Conservation (phyloP, 2,888 invertebrate species). For the Polymixis lichenea region DNA sequence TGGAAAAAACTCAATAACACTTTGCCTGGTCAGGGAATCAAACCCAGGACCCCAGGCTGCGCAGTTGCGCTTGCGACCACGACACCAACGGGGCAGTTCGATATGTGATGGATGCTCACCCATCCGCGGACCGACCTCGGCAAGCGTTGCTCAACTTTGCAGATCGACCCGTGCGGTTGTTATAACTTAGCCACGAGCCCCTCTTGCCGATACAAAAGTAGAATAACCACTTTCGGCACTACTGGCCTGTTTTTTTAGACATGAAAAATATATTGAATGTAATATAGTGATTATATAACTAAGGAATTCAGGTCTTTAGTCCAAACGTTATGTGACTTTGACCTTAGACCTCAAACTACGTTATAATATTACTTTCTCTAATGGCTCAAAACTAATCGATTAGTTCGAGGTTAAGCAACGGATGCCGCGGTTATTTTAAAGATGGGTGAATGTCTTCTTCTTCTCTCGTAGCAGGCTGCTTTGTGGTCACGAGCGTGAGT, state of each 20-base stretch:
- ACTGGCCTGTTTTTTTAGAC: background rate
- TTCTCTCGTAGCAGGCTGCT: background rate
- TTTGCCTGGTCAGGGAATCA: no score
- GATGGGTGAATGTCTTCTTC: no score
- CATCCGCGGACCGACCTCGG: background rate
- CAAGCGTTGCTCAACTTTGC: background rate
- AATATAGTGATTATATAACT: slow-evolving; percentile 3
- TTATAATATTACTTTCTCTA: slow-evolving; percentile 24
- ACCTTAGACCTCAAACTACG: slow-evolving; percentile 28
- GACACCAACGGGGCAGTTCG: no score
- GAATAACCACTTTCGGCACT: background rate
- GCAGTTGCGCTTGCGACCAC: no score
- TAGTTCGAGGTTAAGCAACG: slow-evolving; percentile 6
- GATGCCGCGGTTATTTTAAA: no score
- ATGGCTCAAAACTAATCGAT: slow-evolving; percentile 13
- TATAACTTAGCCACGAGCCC: background rate
- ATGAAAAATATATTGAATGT: slow-evolving; percentile 10
- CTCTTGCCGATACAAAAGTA: background rate
- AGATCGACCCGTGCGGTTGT: background rate
- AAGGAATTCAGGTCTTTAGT: slow-evolving; percentile 34
- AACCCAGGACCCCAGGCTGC: no score
- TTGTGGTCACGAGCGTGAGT: background rate
- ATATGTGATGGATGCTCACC: background rate
- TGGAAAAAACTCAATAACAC: no score
- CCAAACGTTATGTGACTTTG: slow-evolving; percentile 36